Conservation (phyloP, 2,797 vertebrate species). For the Bradypodion pumilum region DNA sequence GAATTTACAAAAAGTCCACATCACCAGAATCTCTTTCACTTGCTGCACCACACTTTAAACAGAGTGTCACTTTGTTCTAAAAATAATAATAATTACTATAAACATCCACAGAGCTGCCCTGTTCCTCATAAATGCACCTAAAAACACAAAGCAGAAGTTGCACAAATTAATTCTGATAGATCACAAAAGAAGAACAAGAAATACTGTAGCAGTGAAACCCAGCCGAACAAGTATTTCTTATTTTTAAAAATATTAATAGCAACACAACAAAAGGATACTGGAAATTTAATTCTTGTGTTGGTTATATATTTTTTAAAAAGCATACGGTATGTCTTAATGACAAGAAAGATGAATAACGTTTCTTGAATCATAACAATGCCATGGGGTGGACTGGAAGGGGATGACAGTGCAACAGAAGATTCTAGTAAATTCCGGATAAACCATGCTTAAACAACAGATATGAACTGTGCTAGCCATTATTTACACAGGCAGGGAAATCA, state of each 20-base stretch:
- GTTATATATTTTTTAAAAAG: slow-evolving; percentile 34
- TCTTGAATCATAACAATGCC: slow-evolving; percentile 1
- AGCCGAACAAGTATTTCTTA: background rate
- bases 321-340: slow-evolving; percentile 21
- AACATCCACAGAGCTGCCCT: slow-evolving; percentile 32
- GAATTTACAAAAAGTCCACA: background rate
- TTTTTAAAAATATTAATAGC: background rate
- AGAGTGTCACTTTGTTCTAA: slow-evolving; percentile 11
- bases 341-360: slow-evolving; percentile 13
- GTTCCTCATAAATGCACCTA: slow-evolving; percentile 13
- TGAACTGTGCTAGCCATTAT: slow-evolving; percentile 11
- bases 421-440: background rate
- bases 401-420: background rate
- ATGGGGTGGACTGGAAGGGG: slow-evolving; percentile 5
- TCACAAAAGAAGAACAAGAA: too few species aligned
- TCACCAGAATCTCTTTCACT: background rate
- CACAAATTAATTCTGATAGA: slow-evolving; percentile 21
- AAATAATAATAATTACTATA: background rate
- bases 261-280: slow-evolving; percentile 14
- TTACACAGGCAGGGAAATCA: slow-evolving; percentile 28
- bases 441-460: background rate
- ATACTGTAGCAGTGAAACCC: slow-evolving; percentile 27
- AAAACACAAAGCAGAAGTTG: slow-evolving; percentile 51
- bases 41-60: background rate
- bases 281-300: slow-evolving; percentile 32